phyloP scores from a whole-genome alignment of 2,113 vertebrate genomes.

The Oreochromis aureus region DNA sequence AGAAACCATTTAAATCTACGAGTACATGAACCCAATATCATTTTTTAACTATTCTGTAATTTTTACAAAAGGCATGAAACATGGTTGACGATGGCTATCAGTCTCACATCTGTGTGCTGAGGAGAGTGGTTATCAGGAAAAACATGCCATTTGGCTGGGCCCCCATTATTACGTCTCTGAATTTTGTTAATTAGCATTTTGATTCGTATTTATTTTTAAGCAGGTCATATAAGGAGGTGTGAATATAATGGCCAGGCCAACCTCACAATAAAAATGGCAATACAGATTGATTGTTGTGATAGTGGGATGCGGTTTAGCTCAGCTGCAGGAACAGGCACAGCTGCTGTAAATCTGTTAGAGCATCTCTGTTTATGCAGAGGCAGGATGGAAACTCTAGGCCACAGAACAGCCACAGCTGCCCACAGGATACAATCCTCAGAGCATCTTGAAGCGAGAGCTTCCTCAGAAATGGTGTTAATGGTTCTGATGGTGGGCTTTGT shows the following conservation, averaged over 20 bases:
- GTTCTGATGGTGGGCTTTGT: too few relatives aligned
- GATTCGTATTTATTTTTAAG: background rate
- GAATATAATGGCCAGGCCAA: background rate
- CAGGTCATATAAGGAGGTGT: rapidly evolving
- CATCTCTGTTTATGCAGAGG: background rate
- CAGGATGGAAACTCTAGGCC: background rate
- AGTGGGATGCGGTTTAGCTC: background rate
- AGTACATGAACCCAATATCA: background rate
- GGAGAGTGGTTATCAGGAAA: background rate
- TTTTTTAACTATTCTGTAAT: background rate
- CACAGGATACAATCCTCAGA: background rate
- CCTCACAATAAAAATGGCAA: background rate
- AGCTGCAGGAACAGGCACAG: background rate
- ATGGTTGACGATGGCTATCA: background rate
- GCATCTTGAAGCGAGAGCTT: background rate
- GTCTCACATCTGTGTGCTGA: background rate
- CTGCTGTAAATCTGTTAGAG: background rate
- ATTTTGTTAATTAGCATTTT: rapidly evolving
- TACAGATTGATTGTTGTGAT: background rate
- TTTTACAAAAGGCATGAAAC: background rate
- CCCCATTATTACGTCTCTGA: rapidly evolving
- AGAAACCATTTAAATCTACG: background rate
- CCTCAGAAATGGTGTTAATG: too few relatives aligned
- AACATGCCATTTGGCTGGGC: background rate
- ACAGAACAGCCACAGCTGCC: background rate